Percentiles rank a stretch among this genome's conserved stretches.
Conservation (phyloP, 2,888 invertebrate species). For the Meghimatium bilineatum region DNA sequence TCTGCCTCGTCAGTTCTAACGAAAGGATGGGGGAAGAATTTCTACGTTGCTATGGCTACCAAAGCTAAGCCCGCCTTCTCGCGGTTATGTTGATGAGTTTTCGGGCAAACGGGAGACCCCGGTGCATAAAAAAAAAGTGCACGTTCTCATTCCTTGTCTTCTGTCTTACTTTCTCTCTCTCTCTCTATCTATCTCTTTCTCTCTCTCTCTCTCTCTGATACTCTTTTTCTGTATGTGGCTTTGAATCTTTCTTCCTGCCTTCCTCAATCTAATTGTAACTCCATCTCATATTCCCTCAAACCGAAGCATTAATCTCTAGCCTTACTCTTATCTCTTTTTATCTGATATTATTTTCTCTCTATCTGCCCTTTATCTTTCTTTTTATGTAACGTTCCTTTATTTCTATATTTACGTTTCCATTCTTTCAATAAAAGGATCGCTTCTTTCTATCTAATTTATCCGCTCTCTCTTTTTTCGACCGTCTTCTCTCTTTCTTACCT, state of each 20-base stretch:
- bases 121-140: neutral
- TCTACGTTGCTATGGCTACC: slow-evolving; percentile 25
- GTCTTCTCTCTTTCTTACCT: neutral
- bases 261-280: too few species aligned
- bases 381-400: neutral
- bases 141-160: neutral
- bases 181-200: neutral
- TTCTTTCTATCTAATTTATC: neutral
- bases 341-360: too few species aligned
- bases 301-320: too few species aligned
- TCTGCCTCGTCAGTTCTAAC: slow-evolving; percentile 2
- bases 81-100: slow-evolving; percentile 33
- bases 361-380: too few species aligned
- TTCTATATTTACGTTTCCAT: neutral
- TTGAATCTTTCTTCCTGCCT: too few species aligned
- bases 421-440: neutral
- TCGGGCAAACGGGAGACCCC: slow-evolving; percentile 17
- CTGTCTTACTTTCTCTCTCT: neutral
- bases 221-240: too few species aligned
- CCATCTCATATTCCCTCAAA: too few species aligned
- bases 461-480: neutral
- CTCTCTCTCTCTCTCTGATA: too few species aligned
- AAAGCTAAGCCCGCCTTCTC: slow-evolving; percentile 24
- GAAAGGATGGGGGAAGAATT: slow-evolving; percentile 1
- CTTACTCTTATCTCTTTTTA: too few species aligned